Base-by-base conservation (phyloP, 2,888 invertebrate species). In the Rotaria sp. region DNA sequence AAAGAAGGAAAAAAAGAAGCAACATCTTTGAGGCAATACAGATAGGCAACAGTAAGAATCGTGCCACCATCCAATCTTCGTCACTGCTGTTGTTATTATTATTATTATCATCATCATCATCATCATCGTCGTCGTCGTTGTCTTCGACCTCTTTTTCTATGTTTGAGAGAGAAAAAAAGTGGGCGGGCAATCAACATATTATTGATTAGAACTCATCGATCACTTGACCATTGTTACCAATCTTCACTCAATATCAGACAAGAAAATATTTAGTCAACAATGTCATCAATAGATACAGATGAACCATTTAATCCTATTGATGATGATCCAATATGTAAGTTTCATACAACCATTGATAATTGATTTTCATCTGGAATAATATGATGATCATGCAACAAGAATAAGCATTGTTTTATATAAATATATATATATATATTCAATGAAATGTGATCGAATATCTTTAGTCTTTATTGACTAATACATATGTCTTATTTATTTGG, bases 131-230 rank as follows among this genome's bases (percentile, higher is more conserved):
- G 18, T 67, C 67, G 21, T 67, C 67, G 35, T 38, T 21, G 35
- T 35, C 67, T 13, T 67, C 67, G 35, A 35, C 67, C 30, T 15
- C 30, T 67, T 67, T 35, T 67, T 35, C 35, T 67, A 67, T 67
- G 67, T 35, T 67, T 35, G 35, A 67, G 35, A 67, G 21, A 35
- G 21, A 67, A 67, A 67, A 38, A 67, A 15, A 35, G 67, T 67
- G 67, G 67, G 67, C 67, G 67, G 67, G 35, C 13, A 67, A 35
- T 13, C 67, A 38, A 67, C 67, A 67, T 35, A 18, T 35, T 67
- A 35, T 67, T 67, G 67, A 67, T 67, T 67, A 67, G 67, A 67
- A 38, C 35, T 38, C 67, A 67, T 67, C 67, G 67, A 67, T 67
- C 67, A 67, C 35, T 67, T 67, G 67, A 67, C 35, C 67, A 35